phyloP scores from a whole-genome alignment of 2,113 vertebrate genomes.

The Bothrops jararaca region DNA sequence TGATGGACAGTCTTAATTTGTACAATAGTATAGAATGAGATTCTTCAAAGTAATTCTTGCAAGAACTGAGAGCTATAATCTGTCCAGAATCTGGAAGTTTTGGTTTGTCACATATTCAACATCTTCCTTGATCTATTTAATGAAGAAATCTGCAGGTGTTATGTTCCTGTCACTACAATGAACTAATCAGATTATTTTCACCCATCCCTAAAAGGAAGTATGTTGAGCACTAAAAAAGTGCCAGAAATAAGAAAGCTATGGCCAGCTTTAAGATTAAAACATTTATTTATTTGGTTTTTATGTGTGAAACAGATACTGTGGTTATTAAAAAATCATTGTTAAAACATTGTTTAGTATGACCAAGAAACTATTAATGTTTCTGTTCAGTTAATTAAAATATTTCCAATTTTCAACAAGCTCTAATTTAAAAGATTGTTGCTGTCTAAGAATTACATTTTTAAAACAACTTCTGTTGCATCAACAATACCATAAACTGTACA shows the following conservation, averaged over 20 bases:
- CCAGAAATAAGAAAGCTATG: background rate
- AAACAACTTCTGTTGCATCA: background rate
- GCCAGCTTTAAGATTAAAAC: background rate
- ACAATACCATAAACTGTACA: conserved; percentile 24
- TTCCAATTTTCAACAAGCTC: background rate
- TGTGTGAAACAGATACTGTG: background rate
- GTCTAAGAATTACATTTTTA: conserved; percentile 8
- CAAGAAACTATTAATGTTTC: background rate
- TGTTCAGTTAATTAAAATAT: background rate
- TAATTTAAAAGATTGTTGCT: background rate
- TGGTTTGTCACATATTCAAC: background rate
- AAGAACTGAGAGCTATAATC: background rate
- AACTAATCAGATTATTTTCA: background rate
- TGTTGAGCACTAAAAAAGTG: background rate
- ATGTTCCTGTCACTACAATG: background rate
- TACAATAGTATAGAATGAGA: background rate
- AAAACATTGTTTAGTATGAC: background rate
- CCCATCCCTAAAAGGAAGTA: background rate
- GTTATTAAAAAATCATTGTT: background rate
- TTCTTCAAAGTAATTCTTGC: background rate
- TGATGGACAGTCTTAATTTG: background rate
- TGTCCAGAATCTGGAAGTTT: background rate
- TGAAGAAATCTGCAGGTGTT: background rate
- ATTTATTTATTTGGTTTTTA: background rate
- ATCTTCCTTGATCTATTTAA: background rate